A percentile compares a stretch with the other conserved stretches of the same genome.
Evolutionary conservation across 2,888 invertebrate species (phyloP).

Genomic region (Drosophila dives): DNA sequence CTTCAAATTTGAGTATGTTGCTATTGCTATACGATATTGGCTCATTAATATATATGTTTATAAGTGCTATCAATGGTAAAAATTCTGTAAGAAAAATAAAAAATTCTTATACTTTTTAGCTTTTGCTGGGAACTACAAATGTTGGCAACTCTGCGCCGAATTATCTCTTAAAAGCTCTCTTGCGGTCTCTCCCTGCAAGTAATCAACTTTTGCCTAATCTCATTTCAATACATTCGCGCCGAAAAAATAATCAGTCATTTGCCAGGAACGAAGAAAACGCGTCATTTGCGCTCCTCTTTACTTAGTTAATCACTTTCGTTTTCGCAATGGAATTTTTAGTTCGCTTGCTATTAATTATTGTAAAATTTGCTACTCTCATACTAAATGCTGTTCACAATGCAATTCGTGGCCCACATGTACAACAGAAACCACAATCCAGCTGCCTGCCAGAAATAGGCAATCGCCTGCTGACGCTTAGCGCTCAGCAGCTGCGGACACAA

Average conservation of each 20-base stretch:
- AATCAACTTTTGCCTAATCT: not conserved
- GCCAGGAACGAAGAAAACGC: not conserved
- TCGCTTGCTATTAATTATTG: slow-evolving; percentile 60
- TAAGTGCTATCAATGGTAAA: not conserved
- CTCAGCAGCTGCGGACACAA: slow-evolving; percentile 61
- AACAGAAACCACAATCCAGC: not conserved
- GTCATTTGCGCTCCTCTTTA: not conserved
- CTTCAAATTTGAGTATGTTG: not conserved
- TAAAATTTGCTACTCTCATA: slow-evolving; percentile 48
- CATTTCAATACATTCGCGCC: not conserved
- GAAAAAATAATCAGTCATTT: slow-evolving; percentile 24
- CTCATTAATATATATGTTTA: not conserved
- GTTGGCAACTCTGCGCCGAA: not conserved
- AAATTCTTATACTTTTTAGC: not conserved
- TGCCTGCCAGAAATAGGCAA: slow-evolving; percentile 63
- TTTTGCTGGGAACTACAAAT: not conserved
- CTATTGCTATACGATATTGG: not conserved
- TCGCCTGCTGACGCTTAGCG: slow-evolving; percentile 57
- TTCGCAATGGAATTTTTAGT: slow-evolving; percentile 73
- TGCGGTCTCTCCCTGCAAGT: not conserved
- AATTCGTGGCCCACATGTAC: not conserved
- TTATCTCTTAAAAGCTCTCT: not conserved
- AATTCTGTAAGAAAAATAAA: not conserved
- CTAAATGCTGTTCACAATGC: slow-evolving; percentile 22
- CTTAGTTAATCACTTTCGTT: not conserved